Base-by-base conservation (phyloP, 2,113 vertebrate species). In the Hemicordylus capensis region DNA sequence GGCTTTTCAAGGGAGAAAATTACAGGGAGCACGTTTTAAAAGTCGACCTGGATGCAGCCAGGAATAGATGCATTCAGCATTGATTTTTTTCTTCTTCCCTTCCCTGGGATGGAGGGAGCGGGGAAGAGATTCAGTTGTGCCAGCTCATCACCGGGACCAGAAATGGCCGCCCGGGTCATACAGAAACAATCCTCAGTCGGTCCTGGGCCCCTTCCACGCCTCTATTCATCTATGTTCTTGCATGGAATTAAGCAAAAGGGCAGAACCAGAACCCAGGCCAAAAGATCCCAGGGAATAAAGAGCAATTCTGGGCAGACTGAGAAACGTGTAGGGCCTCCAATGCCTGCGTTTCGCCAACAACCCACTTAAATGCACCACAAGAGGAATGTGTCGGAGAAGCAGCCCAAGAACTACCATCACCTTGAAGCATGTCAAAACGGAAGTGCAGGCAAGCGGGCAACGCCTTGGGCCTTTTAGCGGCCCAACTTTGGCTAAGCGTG, bases 1-100 rank as follows among this genome's bases (percentile, higher is more conserved):
- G 24, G 9, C 81, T 83, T 66, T 80, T 74, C 86, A 87, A 24
- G 31, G 85, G 61, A 92, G 88, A 89, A 94, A 95, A 96, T 94
- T 94, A 94, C 66, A 95, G 76, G 90, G 87, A 89, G 87, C 48
- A 78, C 44, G 56, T 44, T 51, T 78, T 87, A 72, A 87, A 87
- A 88, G 61, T 74, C 19, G 14, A 80, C 78, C 59, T 90, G 3
- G 82, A 86, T 78, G 84, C 89, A 76, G 39, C 59, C 85, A 89
- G 73, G 86, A 92, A 76, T 70, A 90, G 56, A 92, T 88, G 54
- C 67, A 67, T 67, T 77, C 89, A 90, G 89, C 91, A 93, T 89
- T 89, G 88, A 92, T 39, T 66, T 76, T 28, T 56, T 74, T 70
- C 76, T 54, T n/a, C n/a, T n/a, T n/a, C n/a, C n/a, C n/a, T n/a